A percentile compares a stretch with the other conserved stretches of the same genome.
phyloP scores from a whole-genome alignment of 2,113 vertebrate species.

The Menidia beryllina region DNA sequence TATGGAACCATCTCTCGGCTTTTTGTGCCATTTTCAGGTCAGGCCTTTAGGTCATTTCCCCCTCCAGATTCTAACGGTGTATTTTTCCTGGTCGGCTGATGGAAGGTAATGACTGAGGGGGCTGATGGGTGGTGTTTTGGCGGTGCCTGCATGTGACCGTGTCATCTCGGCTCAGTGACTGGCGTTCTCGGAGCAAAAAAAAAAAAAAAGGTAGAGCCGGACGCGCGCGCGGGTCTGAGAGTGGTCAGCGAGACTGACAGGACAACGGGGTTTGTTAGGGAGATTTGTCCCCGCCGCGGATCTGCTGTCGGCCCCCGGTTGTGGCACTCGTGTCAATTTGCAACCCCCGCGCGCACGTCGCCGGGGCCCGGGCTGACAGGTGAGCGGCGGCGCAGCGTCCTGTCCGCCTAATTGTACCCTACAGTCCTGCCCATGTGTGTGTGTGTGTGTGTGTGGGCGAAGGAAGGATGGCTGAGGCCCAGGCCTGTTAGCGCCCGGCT shows the following conservation, averaged over 20 bases:
- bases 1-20: slow-evolving; percentile 67
- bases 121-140: slow-evolving; percentile 68
- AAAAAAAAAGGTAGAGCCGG: slow-evolving; percentile 38
- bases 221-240: slow-evolving; percentile 68
- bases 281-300: slow-evolving; percentile 79
- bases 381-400: slow-evolving; percentile 74
- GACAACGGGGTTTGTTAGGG: slow-evolving; percentile 81
- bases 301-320: slow-evolving; percentile 77
- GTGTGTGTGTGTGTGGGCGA: slow-evolving; percentile 71
- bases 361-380: slow-evolving; percentile 78
- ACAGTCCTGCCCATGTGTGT: slow-evolving; percentile 76
- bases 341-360: slow-evolving; percentile 64
- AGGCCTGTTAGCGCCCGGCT: slow-evolving; percentile 66
- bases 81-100: slow-evolving; percentile 71
- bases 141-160: slow-evolving; percentile 66
- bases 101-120: slow-evolving; percentile 80
- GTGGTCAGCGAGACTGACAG: slow-evolving; percentile 82
- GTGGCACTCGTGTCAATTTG: slow-evolving; percentile 78
- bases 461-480: slow-evolving; percentile 64
- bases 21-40: slow-evolving; percentile 81
- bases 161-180: slow-evolving; percentile 73
- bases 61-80: slow-evolving; percentile 74
- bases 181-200: slow-evolving; percentile 48
- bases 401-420: slow-evolving; percentile 84
- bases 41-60: slow-evolving; percentile 77